Evolutionary conservation across 2,888 invertebrate genomes (phyloP).

Genomic region (Cerceris rybyensis): DNA sequence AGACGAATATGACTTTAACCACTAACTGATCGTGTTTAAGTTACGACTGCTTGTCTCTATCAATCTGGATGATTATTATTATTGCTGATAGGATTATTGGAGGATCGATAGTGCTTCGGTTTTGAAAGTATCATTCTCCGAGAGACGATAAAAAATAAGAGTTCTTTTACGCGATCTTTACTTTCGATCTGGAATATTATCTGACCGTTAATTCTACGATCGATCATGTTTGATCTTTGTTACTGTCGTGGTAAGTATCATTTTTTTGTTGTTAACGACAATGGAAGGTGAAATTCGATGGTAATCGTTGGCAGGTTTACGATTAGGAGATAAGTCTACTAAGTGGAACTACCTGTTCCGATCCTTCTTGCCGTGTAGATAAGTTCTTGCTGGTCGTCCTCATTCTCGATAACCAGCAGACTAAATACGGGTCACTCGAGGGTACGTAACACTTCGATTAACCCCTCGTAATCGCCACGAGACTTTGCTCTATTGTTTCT

Average conservation of each 20-base stretch:
- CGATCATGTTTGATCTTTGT: background rate
- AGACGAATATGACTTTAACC: no score
- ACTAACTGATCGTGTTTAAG: no score
- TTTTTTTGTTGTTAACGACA: slow-evolving; percentile 3
- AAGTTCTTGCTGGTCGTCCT: slow-evolving; percentile 12
- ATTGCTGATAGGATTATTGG: no score
- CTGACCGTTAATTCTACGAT: background rate
- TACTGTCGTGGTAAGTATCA: background rate
- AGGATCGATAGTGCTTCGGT: no score
- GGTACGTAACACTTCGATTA: slow-evolving; percentile 8
- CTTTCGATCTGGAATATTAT: no score
- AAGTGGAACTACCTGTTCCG: background rate
- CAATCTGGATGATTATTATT: no score
- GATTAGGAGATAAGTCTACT: slow-evolving; percentile 16
- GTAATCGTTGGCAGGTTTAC: slow-evolving; percentile 22
- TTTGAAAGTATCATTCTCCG: no score
- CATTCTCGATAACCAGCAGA: slow-evolving; percentile 8
- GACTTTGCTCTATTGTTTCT: slow-evolving; percentile 14
- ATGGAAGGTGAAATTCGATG: slow-evolving; percentile 5
- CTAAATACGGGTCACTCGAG: slow-evolving; percentile 9
- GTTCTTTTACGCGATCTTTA: no score
- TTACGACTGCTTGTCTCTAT: no score
- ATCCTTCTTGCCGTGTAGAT: background rate
- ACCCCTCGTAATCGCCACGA: background rate
- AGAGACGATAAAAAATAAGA: no score